Evolutionary conservation across 2,888 invertebrate species (phyloP).

Genomic region (Fragum sueziense): DNA sequence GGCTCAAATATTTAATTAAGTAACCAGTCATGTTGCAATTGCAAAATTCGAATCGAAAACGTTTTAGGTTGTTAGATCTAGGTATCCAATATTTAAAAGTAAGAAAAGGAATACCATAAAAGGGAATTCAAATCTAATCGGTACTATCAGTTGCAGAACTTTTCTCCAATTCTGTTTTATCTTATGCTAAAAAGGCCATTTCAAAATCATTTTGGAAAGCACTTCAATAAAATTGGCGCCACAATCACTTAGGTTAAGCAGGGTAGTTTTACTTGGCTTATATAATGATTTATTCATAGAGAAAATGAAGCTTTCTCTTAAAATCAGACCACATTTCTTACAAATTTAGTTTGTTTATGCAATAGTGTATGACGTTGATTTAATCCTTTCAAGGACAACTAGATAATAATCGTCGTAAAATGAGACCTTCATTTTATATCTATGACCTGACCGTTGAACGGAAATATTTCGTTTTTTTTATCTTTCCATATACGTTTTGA

Average conservation of each 20-base stretch:
- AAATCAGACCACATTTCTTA: neutral
- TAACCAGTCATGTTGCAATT: no score
- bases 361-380: neutral
- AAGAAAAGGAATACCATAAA: slow-evolving; percentile 1
- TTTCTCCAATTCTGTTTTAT: slow-evolving; percentile 7
- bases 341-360: neutral
- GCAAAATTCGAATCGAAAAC: no score
- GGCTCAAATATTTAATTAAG: no score
- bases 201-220: slow-evolving; percentile 9
- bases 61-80: no score
- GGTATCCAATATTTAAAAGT: no score
- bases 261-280: neutral
- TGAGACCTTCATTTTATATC: no score
- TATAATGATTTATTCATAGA: slow-evolving; percentile 8
- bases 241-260: neutral
- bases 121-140: slow-evolving; percentile 6
- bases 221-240: slow-evolving; percentile 9
- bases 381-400: no score
- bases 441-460: no score
- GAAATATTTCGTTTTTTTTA: neutral
- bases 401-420: no score
- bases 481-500: neutral
- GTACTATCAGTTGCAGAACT: neutral
- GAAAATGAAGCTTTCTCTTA: slow-evolving; percentile 1
- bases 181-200: slow-evolving; percentile 16